Evolutionary conservation across 2,888 invertebrate genomes (phyloP).

Genomic region (Ganaspis brasiliensis): DNA sequence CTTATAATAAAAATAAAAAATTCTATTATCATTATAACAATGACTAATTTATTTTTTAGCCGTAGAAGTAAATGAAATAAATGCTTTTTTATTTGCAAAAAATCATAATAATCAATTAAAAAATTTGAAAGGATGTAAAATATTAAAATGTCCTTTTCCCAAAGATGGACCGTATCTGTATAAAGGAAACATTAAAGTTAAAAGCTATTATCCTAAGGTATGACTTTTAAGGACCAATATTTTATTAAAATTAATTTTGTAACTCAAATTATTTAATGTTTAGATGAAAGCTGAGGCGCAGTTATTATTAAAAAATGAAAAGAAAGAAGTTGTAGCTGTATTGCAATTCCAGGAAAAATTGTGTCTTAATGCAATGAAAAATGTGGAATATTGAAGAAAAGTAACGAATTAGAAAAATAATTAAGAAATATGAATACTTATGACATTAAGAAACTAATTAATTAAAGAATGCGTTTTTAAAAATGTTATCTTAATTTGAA

Average conservation of each 20-base stretch:
- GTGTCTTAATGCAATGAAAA: neutral
- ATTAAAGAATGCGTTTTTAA: no score
- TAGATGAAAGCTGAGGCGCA: neutral
- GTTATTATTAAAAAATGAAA: constrained; percentile 1
- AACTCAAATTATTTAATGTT: neutral
- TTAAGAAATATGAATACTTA: neutral
- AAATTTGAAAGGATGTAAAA: neutral
- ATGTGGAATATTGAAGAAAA: no score
- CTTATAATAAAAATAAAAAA: neutral
- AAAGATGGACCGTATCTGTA: no score
- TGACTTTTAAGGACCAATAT: neutral
- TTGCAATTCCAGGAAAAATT: neutral
- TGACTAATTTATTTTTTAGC: neutral
- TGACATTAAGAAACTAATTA: no score
- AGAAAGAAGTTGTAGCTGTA: neutral
- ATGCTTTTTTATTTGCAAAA: constrained; percentile 1
- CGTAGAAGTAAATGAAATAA: neutral
- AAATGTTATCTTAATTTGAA: constrained; percentile 4
- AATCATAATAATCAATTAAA: neutral
- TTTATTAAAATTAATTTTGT: no score
- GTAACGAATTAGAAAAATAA: no score
- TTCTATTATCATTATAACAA: neutral
- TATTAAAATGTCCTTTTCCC: no score
- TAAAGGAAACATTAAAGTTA: neutral
- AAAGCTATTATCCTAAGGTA: neutral